Evolutionary conservation across 2,113 vertebrate genomes (phyloP).

Genomic region (Barnardius zonarius): DNA sequence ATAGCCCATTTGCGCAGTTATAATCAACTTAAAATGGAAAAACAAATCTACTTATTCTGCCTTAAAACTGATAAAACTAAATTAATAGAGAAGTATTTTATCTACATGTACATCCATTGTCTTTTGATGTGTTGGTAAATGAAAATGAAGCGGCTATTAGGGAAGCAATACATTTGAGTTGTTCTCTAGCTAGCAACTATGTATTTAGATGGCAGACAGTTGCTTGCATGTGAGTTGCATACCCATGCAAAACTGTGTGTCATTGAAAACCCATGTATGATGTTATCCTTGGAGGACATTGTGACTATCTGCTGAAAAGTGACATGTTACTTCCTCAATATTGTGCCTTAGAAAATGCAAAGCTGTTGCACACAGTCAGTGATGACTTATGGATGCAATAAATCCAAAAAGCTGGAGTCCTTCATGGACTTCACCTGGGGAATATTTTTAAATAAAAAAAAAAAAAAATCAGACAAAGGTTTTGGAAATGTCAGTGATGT

Average conservation of each 20-base stretch:
- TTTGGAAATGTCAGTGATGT: conserved; percentile 50
- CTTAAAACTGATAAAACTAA: conserved; percentile 66
- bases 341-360: conserved; percentile 91
- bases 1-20: background rate
- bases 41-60: conserved; percentile 54
- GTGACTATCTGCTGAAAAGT: conserved; percentile 47
- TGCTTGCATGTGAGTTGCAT: conserved; percentile 61
- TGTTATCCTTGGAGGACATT: conserved; percentile 45
- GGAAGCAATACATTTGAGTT: conserved; percentile 73
- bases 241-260: conserved; percentile 21
- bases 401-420: conserved; percentile 58
- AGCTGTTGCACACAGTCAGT: conserved; percentile 75
- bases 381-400: conserved; percentile 68
- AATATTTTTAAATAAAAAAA: conserved; percentile 24
- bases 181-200: conserved; percentile 69
- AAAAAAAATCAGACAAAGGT: background rate
- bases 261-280: background rate
- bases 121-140: conserved; percentile 47
- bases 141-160: conserved; percentile 50
- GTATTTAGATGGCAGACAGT: conserved; percentile 71
- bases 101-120: conserved; percentile 23
- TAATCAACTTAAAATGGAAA: background rate
- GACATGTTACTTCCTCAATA: conserved; percentile 69
- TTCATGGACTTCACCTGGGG: conserved; percentile 35
- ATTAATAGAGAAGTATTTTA: conserved; percentile 21